Base-by-base conservation (phyloP, 2,888 invertebrate genomes). In the Pandemis heparana region DNA sequence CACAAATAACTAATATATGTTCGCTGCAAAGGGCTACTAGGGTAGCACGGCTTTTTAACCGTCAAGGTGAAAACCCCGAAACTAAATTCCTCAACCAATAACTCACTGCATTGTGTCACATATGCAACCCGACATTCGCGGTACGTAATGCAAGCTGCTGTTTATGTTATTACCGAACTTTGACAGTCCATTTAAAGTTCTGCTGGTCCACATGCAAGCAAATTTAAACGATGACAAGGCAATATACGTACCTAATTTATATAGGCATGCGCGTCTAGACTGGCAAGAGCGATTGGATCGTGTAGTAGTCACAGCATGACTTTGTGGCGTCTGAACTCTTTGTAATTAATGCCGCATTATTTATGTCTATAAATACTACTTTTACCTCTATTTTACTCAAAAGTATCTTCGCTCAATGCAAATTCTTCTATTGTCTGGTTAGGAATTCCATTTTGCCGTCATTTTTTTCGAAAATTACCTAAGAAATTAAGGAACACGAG, bases 111-210 rank as follows among this genome's bases (percentile, higher is more conserved):
- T 59, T 64, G 18, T 65, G 39, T 41, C 59, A 18, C 62, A 48
- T 59, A 43, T 67, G 62, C 72, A 64, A 38, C 10, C 56, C 18
- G 61, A 18, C 56, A 48, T 38, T n/a, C 18, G 48, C 32, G 56
- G 16, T 61, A 38, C 48, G 64, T 51, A 73, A 72, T 68, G 66
- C 65, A 48, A 23, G 32, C 18, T 63, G 66, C 63, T 77, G 74
- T 77, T 71, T 71, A 77, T 68, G 73, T 77, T 78, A 77, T 76
- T 76, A 74, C 76, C 72, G 10, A 78, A 78, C 71, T 78, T 76
- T 78, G 78, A 76, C 77, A 78, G 63, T 75, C 73, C 62, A 78
- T 76, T 78, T 76, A 78, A 78, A 78, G 77, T 78, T 77, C 8
- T 48, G 53, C 66, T 39, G 23, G 64, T 61, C 56, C 12, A 75